phyloP scores from a whole-genome alignment of 2,888 invertebrate species.

The Netelia virgata region DNA sequence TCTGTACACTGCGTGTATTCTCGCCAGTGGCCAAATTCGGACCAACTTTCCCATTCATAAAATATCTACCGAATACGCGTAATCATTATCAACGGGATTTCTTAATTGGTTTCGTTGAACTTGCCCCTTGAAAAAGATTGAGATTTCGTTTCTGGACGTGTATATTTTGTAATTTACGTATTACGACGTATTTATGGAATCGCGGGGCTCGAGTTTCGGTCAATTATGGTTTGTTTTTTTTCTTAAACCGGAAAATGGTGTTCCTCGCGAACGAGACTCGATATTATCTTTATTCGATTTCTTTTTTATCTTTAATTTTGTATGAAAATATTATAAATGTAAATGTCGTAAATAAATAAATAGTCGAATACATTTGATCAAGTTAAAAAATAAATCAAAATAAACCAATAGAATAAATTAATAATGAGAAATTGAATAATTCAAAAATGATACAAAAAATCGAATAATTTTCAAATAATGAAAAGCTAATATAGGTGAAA shows the following conservation, averaged over 20 bases:
- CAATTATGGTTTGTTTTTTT: no score
- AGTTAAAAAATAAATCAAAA: no score
- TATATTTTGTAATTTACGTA: background rate
- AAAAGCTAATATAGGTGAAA: background rate
- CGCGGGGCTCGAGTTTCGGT: background rate
- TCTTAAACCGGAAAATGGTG: no score
- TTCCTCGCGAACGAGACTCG: background rate
- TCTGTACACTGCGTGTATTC: slow-evolving; percentile 12
- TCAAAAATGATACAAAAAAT: background rate
- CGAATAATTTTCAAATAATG: background rate
- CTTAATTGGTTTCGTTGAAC: slow-evolving; percentile 48
- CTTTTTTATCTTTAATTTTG: background rate
- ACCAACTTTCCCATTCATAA: slow-evolving; percentile 68
- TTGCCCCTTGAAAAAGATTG: slow-evolving; percentile 27
- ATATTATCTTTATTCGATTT: background rate
- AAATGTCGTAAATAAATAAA: no score
- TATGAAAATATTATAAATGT: background rate
- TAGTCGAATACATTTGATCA: no score
- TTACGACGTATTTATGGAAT: background rate
- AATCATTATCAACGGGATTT: slow-evolving; percentile 37
- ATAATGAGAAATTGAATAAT: background rate
- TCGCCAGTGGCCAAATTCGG: slow-evolving; percentile 54
- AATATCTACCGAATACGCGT: slow-evolving; percentile 52
- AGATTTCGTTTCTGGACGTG: slow-evolving; percentile 9
- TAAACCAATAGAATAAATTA: background rate